Evolutionary conservation across 2,113 vertebrate genomes (phyloP), one percentile per base, ranked within the genome.

Genomic region (Bubo scandiacus): DNA sequence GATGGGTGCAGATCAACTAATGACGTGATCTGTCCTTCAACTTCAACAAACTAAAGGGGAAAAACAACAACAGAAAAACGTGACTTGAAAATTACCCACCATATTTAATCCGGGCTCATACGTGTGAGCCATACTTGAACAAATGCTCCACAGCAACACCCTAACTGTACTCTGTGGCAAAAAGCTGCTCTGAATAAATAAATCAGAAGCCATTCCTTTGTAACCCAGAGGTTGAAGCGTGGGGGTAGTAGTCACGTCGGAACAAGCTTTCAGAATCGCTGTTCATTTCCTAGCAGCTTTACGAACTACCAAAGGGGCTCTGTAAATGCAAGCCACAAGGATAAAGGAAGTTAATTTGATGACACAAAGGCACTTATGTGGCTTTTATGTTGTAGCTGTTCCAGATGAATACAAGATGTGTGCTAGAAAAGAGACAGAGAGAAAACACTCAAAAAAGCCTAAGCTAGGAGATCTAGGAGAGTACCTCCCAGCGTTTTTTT

Each of bases 1-100:
- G 99, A 98, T 71, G 99, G 99, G 98, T 99, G 99, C 98, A 99
- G 99, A 98, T 99, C 99, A 97, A 99, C 99, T 97, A 99, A 98
- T 66, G 99, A 99, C 66, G 99, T 99, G 99, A 99, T 99, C 99
- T 99, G 99, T 98, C 99, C 99, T 99, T 99, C 99, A 98, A 99
- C 99, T 98, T 99, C 99, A 97, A 99, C 99, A 98, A 99, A 99
- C 99, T 99, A 45, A 7, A 78, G 55, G 49, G 45, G 36, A 27
- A 71, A 67, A 73, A 78, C 43, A 90, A 71, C 38, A 84, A 75
- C 13, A 75, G 52, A 95, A 38, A 90, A 67, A 80, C 0, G 2
- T 34, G 17, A 82, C 77, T 82, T 74, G 30, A 70, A 20, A 62
- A 40, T 81, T 11, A 65, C 49, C 80, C 3, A 1, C 6, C 18